A percentile compares a stretch with the other conserved stretches of the same genome.
Evolutionary conservation across 2,797 vertebrate species (phyloP).

Genomic region (Salmo trutta): DNA sequence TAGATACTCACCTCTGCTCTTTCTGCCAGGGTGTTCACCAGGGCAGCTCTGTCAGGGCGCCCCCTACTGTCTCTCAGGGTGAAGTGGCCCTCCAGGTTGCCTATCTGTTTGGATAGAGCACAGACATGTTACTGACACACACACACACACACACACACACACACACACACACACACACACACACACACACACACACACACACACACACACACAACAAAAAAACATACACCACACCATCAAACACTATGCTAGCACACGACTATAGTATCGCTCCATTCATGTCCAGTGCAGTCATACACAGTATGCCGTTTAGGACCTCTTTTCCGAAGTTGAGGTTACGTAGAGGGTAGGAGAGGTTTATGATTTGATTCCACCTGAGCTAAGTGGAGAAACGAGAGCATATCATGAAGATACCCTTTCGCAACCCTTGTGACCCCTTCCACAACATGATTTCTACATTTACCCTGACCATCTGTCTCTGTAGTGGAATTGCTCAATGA

Average conservation of each 20-base stretch:
- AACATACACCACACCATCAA: not conserved
- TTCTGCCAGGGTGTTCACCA: constrained; percentile 51
- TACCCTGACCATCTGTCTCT: constrained; percentile 65
- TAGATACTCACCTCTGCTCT: constrained; percentile 57
- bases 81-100: constrained; percentile 60
- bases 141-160: not conserved
- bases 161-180: too few relatives aligned
- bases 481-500: constrained; percentile 59
- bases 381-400: not conserved
- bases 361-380: not conserved
- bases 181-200: too few relatives aligned
- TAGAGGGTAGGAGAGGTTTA: not conserved
- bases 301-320: not conserved
- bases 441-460: constrained; percentile 50
- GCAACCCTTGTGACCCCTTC: constrained; percentile 55
- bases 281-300: not conserved
- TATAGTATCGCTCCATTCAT: not conserved
- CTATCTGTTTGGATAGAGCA: constrained; percentile 54
- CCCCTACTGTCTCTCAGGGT: constrained; percentile 61
- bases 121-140: not conserved
- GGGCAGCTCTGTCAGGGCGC: constrained; percentile 55
- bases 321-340: not conserved
- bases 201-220: not conserved
- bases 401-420: constrained; percentile 22
- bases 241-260: not conserved